Conservation (phyloP, 2,797 vertebrate genomes). For the Danio aesculapii region DNA sequence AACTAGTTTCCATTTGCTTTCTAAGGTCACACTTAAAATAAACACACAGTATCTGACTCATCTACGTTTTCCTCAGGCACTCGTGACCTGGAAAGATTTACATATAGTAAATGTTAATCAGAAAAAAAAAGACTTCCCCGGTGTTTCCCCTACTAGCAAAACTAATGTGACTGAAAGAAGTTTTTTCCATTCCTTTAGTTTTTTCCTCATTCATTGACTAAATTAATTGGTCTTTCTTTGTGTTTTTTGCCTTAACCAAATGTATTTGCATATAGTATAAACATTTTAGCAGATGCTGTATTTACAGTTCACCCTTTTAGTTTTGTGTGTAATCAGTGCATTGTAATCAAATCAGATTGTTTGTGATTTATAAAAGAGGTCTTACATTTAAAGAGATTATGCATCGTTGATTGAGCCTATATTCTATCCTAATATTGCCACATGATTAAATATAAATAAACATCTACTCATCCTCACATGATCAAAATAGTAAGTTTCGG, state of each 20-base stretch:
- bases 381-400: background rate
- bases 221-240: background rate
- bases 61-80: background rate
- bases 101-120: background rate
- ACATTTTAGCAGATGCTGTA: background rate
- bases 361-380: background rate
- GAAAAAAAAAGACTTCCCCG: background rate
- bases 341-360: slow-evolving; percentile 1
- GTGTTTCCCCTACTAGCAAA: background rate
- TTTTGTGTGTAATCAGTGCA: background rate
- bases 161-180: background rate
- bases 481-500: background rate
- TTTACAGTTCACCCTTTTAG: background rate
- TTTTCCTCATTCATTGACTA: background rate
- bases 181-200: background rate
- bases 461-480: background rate
- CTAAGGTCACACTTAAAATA: background rate
- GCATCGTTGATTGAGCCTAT: background rate
- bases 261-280: slow-evolving; percentile 30
- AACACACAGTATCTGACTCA: background rate
- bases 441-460: background rate
- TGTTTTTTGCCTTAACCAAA: background rate
- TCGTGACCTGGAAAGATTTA: background rate
- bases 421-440: background rate
- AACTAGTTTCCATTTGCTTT: background rate